Conservation (phyloP, 2,797 vertebrate species). For the Tapirus indicus region DNA sequence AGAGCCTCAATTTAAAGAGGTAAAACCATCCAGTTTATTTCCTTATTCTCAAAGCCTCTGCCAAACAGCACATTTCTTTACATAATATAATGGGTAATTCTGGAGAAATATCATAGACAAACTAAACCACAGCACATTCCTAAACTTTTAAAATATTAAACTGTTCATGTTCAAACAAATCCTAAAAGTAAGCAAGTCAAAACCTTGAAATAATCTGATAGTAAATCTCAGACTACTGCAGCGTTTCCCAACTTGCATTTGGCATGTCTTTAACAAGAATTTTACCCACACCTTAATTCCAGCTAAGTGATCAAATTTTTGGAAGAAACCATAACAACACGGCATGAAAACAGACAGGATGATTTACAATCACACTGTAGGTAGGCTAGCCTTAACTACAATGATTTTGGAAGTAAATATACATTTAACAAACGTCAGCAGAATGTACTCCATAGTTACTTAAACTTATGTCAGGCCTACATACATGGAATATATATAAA, state of each 20-base stretch:
- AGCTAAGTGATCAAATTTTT: constrained; percentile 70
- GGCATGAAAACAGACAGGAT: constrained; percentile 51
- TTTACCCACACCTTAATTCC: constrained; percentile 77
- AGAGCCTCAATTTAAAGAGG: background rate
- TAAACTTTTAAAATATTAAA: constrained; percentile 69
- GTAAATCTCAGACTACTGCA: constrained; percentile 64
- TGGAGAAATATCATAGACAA: constrained; percentile 56
- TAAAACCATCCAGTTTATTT: constrained; percentile 7
- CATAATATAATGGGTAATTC: constrained; percentile 35
- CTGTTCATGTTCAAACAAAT: constrained; percentile 76
- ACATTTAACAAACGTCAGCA: constrained; percentile 56
- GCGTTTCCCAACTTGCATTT: constrained; percentile 73
- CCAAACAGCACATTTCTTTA: constrained; percentile 62
- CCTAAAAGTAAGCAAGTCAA: constrained; percentile 69
- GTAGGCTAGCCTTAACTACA: constrained; percentile 42
- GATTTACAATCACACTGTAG: constrained; percentile 42
- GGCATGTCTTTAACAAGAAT: constrained; percentile 64
- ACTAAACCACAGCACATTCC: constrained; percentile 66
- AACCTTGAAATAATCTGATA: constrained; percentile 69
- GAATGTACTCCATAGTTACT: constrained; percentile 24
- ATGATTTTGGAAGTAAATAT: constrained; percentile 44
- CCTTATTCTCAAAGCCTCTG: constrained; percentile 50
- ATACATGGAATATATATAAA: background rate
- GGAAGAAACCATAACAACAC: constrained; percentile 54
- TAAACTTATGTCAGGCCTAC: constrained; percentile 19